Conservation (phyloP, 1,140 invertebrate species). For the Melitaea cinxia region DNA sequence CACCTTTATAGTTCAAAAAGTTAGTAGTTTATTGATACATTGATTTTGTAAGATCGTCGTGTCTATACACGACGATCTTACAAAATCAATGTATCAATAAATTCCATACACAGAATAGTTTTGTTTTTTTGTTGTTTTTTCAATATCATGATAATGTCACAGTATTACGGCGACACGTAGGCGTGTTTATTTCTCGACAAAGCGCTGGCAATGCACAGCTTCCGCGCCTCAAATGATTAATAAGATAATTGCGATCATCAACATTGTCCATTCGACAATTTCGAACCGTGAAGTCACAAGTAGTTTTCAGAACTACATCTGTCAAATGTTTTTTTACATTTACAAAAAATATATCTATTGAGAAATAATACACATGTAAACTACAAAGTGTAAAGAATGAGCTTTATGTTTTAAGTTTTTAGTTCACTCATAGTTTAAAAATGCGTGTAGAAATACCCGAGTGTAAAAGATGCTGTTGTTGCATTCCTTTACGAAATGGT, state of each 20-base stretch:
- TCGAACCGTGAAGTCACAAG: conserved; percentile 17
- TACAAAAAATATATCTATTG: background rate
- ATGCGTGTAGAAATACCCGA: conserved; percentile 53
- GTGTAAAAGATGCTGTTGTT: conserved; percentile 47
- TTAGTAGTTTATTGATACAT: no score
- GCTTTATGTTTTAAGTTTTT: no score
- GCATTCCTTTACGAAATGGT: conserved; percentile 47
- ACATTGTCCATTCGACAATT: conserved; percentile 10
- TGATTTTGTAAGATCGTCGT: no score
- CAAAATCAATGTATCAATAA: no score
- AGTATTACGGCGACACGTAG: background rate
- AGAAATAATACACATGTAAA: conserved; percentile 44
- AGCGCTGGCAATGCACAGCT: conserved; percentile 9
- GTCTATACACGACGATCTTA: no score
- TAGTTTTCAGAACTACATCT: conserved; percentile 6
- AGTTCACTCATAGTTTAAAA: conserved; percentile 5
- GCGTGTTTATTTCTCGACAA: conserved; percentile 9
- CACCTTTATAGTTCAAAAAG: no score
- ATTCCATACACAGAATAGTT: no score
- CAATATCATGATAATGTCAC: background rate
- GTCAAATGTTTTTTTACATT: background rate
- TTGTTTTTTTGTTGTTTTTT: background rate
- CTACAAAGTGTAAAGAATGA: conserved; percentile 48
- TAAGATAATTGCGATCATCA: conserved; percentile 13
- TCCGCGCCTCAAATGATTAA: conserved; percentile 15